Conservation (phyloP, 2,888 invertebrate species). For the Tenthredo livida region DNA sequence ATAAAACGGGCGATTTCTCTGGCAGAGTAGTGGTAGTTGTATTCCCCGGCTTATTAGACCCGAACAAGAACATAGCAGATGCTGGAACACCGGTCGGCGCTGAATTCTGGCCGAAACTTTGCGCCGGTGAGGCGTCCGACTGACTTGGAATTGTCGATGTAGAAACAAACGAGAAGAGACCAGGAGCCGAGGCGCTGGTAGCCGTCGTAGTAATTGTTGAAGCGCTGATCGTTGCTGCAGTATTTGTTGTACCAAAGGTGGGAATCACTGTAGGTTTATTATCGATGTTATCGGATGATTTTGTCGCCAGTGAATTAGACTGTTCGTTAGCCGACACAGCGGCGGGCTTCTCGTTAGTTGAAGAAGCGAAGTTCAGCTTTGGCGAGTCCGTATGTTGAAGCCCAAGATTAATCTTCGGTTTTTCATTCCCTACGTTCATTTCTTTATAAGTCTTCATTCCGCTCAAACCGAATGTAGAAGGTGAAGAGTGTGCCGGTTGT, state of each 20-base stretch:
- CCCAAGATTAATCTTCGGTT: slow-evolving; percentile 55
- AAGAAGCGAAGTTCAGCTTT: slow-evolving; percentile 47
- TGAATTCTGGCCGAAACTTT: slow-evolving; percentile 52
- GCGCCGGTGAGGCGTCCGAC: slow-evolving; percentile 36
- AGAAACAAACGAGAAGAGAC: slow-evolving; percentile 63
- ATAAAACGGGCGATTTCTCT: slow-evolving; percentile 49
- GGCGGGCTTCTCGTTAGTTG: slow-evolving; percentile 47
- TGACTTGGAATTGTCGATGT: slow-evolving; percentile 54
- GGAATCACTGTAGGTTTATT: slow-evolving; percentile 56
- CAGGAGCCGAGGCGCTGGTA: slow-evolving; percentile 50
- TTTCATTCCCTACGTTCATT: neutral
- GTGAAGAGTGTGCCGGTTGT: slow-evolving; percentile 23
- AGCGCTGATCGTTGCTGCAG: slow-evolving; percentile 41
- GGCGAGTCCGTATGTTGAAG: slow-evolving; percentile 50
- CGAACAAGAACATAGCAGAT: slow-evolving; percentile 57
- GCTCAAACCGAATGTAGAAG: slow-evolving; percentile 72
- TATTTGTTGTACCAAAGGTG: slow-evolving; percentile 61
- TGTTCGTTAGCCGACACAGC: slow-evolving; percentile 25
- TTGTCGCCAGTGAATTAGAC: slow-evolving; percentile 29
- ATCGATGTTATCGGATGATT: slow-evolving; percentile 46
- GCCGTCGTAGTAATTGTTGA: slow-evolving; percentile 45
- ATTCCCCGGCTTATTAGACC: slow-evolving; percentile 54
- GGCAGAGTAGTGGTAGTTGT: slow-evolving; percentile 56
- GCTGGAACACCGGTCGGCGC: slow-evolving; percentile 43
- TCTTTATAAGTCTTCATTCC: slow-evolving; percentile 48